phyloP scores from a whole-genome alignment of 1,140 invertebrate genomes.

The Anastrepha ludens region DNA sequence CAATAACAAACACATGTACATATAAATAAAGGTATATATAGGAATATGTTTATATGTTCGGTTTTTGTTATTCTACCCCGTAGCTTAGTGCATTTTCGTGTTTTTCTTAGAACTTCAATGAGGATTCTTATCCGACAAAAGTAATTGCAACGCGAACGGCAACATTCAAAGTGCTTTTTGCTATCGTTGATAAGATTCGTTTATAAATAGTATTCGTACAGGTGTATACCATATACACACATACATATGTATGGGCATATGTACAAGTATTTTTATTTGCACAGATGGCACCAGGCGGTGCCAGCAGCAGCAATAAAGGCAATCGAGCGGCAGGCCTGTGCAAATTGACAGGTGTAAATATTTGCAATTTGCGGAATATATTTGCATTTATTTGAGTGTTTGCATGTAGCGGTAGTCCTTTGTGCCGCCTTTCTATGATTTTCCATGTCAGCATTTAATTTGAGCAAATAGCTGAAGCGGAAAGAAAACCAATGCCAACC shows the following conservation, averaged over 20 bases:
- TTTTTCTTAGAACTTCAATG: not conserved
- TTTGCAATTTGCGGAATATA: not conserved
- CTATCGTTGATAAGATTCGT: not conserved
- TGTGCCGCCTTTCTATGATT: not conserved
- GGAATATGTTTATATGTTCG: not conserved
- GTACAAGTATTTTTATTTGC: not conserved
- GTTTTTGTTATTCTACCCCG: not conserved
- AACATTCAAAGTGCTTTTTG: not conserved
- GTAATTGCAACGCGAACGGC: not conserved
- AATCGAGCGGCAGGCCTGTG: slow-evolving; percentile 14
- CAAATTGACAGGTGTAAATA: slow-evolving; percentile 39
- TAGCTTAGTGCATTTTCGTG: slow-evolving; percentile 30
- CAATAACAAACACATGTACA: not conserved
- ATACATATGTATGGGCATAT: not conserved
- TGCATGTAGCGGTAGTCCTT: no score
- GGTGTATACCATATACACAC: not conserved
- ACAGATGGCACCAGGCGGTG: not conserved
- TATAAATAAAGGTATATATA: not conserved
- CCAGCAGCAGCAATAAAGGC: slow-evolving; percentile 30
- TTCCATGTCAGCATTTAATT: not conserved
- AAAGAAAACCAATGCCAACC: not conserved
- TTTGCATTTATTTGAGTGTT: not conserved
- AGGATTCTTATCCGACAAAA: not conserved
- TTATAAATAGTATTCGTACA: not conserved
- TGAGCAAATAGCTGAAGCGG: not conserved